Evolutionary conservation across 2,888 invertebrate species (phyloP), one percentile per base, ranked within the genome.

Genomic region (Ceraclea dissimilis): DNA sequence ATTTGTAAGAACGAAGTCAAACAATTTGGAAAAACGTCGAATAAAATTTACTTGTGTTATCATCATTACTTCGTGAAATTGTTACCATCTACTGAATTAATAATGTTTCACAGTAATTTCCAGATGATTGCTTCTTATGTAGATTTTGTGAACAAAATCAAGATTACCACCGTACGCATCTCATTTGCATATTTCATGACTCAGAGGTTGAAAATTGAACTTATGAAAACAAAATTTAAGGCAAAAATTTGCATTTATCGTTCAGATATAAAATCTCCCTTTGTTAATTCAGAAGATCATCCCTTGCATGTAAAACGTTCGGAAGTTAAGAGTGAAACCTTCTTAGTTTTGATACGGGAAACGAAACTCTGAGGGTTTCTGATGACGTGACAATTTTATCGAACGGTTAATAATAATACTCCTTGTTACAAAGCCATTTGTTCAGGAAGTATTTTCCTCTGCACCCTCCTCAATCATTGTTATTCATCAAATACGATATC

Each of bases 331-430:
- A 26, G 10, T 2, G 39, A n/a, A 39, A 5, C 13, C 16, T 4
- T 13, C 16, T 16, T 13, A 39, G 31, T 31, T 31, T 31, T 31
- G 16, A 39, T 39, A 39, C n/a, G 39, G 13, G 39, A 13, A 13
- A 39, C 26, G 26, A 13, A n/a, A 16, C 2, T 39, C 39, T 13
- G 39, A 39, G 39, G 13, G 39, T n/a, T 39, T 39, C 5, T 39
- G 39, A 39, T 39, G 39, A 39, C 39, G 39, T 39, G 39, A 39
- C 39, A 13, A 39, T 39, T 39, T 39, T 39, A 39, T 39, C 39
- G 39, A 39, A 39, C 13, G 16, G 39, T 39, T 39, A 39, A 13
- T 39, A 39, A 39, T 39, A 39, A 39, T 16, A n/a, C 39, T 39
- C 39, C 4, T 49, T 48, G 48, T 48, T 19, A 19, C 8, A 17